Base-by-base conservation (phyloP, 2,888 invertebrate genomes). In the Eristalis pertinax region DNA sequence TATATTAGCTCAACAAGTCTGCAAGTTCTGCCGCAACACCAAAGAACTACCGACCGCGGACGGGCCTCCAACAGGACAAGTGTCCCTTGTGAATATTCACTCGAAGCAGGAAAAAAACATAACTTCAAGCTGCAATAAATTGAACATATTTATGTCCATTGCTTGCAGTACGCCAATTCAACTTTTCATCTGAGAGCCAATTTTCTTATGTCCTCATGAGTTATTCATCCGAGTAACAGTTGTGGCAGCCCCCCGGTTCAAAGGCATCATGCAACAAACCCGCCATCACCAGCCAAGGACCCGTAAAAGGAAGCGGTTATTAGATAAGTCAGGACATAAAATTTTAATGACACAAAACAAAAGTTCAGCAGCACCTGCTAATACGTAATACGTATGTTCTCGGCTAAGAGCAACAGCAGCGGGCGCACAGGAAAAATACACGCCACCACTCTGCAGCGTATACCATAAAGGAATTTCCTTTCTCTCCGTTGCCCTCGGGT, bases 231-330 rank as follows among this genome's bases (percentile, higher is more conserved):
- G 41, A 26, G 81, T 58, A 64, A 75, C 74, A 75, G 68, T 81
- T 81, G 74, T 64, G 81, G 69, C 58, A 69, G 68, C 26, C 68
- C 38, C 74, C 63, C 80, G 43, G 26, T 81, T 69, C 64, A 50
- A 64, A 38, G 50, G 50, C 29, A 56, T 35, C 64, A 22, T 8
- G 32, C 15, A 24, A 64, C 22, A 60, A n/a, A 7, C 19, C 8
- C 32, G n/a, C 68, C 24, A 63, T 24, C 24, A 19, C 35, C 29
- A 41, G 62, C 69, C 22, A 69, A 63, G 63, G 68, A 69, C 56
- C 24, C 63, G 58, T 77, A 77, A 77, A 77, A 77, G 77, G 62
- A 69, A 77, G 77, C 77, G 69, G 77, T 77, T 77, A 77, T 77
- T 77, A 77, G 77, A 77, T 77, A 77, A 77, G 77, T 77, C 77